Percentiles rank a stretch among this genome's conserved stretches.
phyloP scores from a whole-genome alignment of 1,140 invertebrate genomes.

The Aphelinus certus region DNA sequence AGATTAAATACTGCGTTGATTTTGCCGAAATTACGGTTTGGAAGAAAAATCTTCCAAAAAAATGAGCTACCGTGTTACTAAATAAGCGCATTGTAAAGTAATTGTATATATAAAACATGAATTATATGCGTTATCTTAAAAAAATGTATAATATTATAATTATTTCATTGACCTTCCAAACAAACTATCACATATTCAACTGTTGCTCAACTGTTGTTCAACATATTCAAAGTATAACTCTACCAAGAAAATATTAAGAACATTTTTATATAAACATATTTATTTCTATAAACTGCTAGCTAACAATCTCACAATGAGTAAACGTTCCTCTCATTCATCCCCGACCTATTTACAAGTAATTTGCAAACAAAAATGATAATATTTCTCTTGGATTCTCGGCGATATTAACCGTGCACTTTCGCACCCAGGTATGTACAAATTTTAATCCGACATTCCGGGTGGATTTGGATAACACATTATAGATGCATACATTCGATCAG shows the following conservation, averaged over 20 bases:
- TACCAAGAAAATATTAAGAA: slow-evolving; percentile 13
- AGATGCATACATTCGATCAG: not conserved
- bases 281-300: slow-evolving; percentile 28
- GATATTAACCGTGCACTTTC: not conserved
- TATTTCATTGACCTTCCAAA: not conserved
- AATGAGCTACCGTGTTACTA: slow-evolving; percentile 36
- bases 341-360: slow-evolving; percentile 29
- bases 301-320: slow-evolving; percentile 31
- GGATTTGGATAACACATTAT: not conserved
- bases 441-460: too few relatives aligned
- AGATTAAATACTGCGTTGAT: not conserved
- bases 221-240: not conserved
- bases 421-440: slow-evolving; percentile 1
- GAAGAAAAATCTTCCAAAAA: not conserved
- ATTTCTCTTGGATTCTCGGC: not conserved
- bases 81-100: slow-evolving; percentile 64
- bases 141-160: not conserved
- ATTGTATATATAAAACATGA: slow-evolving; percentile 66
- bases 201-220: not conserved
- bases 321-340: slow-evolving; percentile 19
- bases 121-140: slow-evolving; percentile 59
- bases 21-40: not conserved
- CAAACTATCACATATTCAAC: too few relatives aligned
- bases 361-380: slow-evolving; percentile 23
- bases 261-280: slow-evolving; percentile 20